Percentiles rank a stretch among this genome's conserved stretches.
These are phyloP conservation scores for Drosophila mayaguana DNA, from an alignment of 2,888 invertebrate genomes.

Conservation along the genomic window DNA sequence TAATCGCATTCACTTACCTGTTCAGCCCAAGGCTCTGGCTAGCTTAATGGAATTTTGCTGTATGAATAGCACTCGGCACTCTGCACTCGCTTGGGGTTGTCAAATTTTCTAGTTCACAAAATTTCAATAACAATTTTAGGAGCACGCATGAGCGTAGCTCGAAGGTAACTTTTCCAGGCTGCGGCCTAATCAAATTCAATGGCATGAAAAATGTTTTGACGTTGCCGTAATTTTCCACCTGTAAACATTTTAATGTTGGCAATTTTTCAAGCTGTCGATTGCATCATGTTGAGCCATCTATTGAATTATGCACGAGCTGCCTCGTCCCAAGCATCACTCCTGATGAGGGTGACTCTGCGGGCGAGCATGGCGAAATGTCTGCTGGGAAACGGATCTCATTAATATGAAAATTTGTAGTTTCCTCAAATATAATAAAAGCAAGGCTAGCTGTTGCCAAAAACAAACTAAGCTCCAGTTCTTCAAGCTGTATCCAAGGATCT, in stretches of 20 bases:
- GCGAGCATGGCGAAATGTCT: conserved; percentile 2
- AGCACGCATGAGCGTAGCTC: conserved; percentile 18
- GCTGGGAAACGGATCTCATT: conserved; percentile 12
- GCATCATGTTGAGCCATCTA: conserved; percentile 54
- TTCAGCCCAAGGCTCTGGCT: conserved; percentile 10
- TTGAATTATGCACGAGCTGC: conserved; percentile 67
- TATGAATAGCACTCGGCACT: background rate
- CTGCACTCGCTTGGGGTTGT: conserved; percentile 28
- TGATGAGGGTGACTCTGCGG: conserved; percentile 32
- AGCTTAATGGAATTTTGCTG: conserved; percentile 32
- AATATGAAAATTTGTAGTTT: conserved; percentile 27
- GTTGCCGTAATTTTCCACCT: conserved; percentile 51
- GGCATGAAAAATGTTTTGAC: conserved; percentile 60
- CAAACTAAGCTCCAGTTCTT: background rate
- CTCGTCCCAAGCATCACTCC: conserved; percentile 5
- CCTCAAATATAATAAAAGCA: background rate
- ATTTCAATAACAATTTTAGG: conserved; percentile 50
- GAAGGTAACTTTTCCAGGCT: conserved; percentile 1
- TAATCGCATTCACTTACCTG: conserved; percentile 8
- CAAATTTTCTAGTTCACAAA: conserved; percentile 59
- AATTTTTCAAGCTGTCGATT: conserved; percentile 74
- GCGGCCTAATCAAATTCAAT: conserved; percentile 69
- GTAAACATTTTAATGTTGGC: conserved; percentile 56
- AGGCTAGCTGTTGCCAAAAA: background rate
- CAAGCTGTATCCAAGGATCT: background rate